phyloP scores from a whole-genome alignment of 2,888 invertebrate species.

The Thera obeliscata region DNA sequence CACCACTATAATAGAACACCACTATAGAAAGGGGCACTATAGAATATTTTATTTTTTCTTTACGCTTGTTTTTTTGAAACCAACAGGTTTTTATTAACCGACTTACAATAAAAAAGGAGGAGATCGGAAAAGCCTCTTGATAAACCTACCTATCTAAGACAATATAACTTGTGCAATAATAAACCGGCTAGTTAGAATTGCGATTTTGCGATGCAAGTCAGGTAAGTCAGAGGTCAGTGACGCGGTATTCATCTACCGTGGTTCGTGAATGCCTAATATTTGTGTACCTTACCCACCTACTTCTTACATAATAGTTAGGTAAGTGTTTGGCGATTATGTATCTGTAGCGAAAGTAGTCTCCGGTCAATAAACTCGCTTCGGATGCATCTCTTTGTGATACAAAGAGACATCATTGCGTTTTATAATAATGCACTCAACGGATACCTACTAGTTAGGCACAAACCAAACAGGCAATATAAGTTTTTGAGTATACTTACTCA shows the following conservation, averaged over 20 bases:
- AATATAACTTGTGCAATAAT: not conserved
- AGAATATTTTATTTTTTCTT: no score
- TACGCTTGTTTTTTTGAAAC: no score
- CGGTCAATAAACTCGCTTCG: constrained; percentile 64
- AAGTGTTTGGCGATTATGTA: constrained; percentile 48
- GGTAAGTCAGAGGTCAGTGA: constrained; percentile 46
- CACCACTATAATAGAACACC: no score
- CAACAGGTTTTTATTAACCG: no score
- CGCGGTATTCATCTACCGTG: constrained; percentile 37
- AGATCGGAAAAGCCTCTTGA: no score
- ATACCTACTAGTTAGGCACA: constrained; percentile 35
- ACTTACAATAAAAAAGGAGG: no score
- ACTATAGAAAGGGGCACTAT: no score
- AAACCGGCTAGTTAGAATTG: constrained; percentile 14
- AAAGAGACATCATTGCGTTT: constrained; percentile 57
- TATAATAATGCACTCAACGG: constrained; percentile 55
- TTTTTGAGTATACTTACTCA: not conserved
- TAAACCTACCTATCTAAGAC: not conserved
- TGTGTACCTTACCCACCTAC: constrained; percentile 4
- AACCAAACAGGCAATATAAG: not conserved
- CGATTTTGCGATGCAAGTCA: constrained; percentile 42
- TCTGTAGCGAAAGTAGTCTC: constrained; percentile 71
- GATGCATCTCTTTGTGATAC: constrained; percentile 62
- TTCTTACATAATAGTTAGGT: constrained; percentile 32
- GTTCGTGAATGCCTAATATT: constrained; percentile 30